Evolutionary conservation across 2,888 invertebrate genomes (phyloP), one percentile per base, ranked within the genome.

Genomic region (Caenorhabditis plicata): DNA sequence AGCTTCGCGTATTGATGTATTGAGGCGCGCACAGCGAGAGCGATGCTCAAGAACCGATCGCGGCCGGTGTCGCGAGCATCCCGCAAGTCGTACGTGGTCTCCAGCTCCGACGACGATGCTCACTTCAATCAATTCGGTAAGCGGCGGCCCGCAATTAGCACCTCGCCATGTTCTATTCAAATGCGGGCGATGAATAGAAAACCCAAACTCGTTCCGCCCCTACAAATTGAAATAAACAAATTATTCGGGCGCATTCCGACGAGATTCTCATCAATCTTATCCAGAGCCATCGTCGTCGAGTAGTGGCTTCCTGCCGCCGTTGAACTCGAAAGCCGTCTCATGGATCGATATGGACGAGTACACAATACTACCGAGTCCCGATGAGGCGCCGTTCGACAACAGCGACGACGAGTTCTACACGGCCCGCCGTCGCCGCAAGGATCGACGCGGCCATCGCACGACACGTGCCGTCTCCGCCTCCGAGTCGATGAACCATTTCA

Each of bases 341-440:
- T 68, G 68, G 68, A 68, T 65, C 55, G 65, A 69, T 48, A 61
- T 64, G 62, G 65, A 69, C 25, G 65, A 64, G 42, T 64, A 56
- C 45, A 51, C 65, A 20, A 63, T 68, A 27, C 44, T 68, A 9
- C 68, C 68, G 17, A 51, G 54, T 31, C 63, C 68, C 19, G 61
- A 65, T 49, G 65, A 65, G 47, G 61, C 56, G n/a, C 64, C 62
- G 23, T 62, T 62, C 48, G 62, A 62, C 44, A 44, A 54, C 32
- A 52, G 51, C 19, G 62, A 62, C 55, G 55, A 56, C 55, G 62
- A 55, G 38, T 44, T 44, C n/a, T 48, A 38, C 33, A 47, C 48
- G 20, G 43, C 41, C 7, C 33, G 55, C n/a, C 39, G 55, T 23
- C 39, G 49, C n/a, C 33, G 48, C 29, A 54, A 47, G 20, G 36